Evolutionary conservation across 1,140 invertebrate species (phyloP).

Genomic region (Sycophila sp.): DNA sequence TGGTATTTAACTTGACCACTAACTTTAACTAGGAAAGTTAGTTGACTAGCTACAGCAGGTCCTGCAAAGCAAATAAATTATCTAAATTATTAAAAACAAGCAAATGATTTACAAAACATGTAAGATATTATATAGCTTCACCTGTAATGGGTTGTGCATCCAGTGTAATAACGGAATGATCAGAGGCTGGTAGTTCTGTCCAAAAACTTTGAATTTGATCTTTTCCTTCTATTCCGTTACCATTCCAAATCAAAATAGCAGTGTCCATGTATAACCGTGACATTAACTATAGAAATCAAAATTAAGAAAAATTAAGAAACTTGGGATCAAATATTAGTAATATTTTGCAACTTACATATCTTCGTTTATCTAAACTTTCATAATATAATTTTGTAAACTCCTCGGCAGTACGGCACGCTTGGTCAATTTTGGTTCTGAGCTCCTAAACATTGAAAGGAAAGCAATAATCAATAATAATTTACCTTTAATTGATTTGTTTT

Average conservation of each 20-base stretch:
- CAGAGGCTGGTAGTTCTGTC: conserved; percentile 77
- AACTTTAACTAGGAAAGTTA: conserved; percentile 80
- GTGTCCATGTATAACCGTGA: conserved; percentile 82
- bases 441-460: no score
- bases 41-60: conserved; percentile 71
- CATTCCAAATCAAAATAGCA: conserved; percentile 87
- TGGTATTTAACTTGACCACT: conserved; percentile 78
- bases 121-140: conserved; percentile 49
- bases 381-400: conserved; percentile 87
- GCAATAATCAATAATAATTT: no score
- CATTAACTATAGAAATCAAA: conserved; percentile 68
- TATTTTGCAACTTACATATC: conserved; percentile 73
- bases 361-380: conserved; percentile 81
- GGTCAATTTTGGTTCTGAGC: conserved; percentile 72
- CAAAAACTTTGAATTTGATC: conserved; percentile 83
- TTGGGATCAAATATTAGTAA: no score
- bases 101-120: conserved; percentile 14
- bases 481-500: background rate
- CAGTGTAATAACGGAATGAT: conserved; percentile 75
- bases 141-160: conserved; percentile 83
- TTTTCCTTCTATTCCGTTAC: conserved; percentile 78
- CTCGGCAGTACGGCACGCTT: conserved; percentile 79
- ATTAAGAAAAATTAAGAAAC: conserved; percentile 44
- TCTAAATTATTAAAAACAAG: conserved; percentile 4
- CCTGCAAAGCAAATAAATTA: conserved; percentile 52